Conservation (phyloP, 2,797 vertebrate species). For the Enteromius unitaeniatus region DNA sequence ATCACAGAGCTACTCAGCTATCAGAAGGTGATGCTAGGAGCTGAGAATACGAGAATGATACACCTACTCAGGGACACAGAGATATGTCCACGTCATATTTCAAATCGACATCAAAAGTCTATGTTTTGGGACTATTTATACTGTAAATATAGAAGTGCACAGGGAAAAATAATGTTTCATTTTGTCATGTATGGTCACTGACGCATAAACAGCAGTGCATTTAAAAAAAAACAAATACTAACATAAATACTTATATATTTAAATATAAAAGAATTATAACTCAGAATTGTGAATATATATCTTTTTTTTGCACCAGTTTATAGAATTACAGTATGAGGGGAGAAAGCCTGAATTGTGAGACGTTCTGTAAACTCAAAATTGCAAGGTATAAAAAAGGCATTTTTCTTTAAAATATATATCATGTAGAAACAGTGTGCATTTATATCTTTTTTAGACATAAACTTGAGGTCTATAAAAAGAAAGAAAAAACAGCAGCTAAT, state of each 20-base stretch:
- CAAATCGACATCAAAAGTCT: neutral
- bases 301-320: neutral
- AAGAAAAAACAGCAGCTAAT: neutral
- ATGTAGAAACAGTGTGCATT: neutral
- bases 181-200: neutral
- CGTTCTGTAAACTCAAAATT: neutral
- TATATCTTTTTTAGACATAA: neutral
- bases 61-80: neutral
- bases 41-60: neutral
- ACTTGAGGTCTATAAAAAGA: neutral
- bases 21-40: constrained; percentile 15
- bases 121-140: neutral
- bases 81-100: neutral
- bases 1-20: constrained; percentile 16
- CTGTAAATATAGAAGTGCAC: neutral
- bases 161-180: neutral
- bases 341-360: neutral
- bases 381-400: too few relatives aligned
- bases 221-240: neutral
- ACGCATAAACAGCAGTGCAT: neutral
- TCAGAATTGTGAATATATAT: too few relatives aligned
- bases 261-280: neutral
- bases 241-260: neutral
- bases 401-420: neutral
- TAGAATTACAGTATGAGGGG: neutral